Evolutionary conservation across 2,797 vertebrate genomes (phyloP).

Genomic region (Crax fasciolata): DNA sequence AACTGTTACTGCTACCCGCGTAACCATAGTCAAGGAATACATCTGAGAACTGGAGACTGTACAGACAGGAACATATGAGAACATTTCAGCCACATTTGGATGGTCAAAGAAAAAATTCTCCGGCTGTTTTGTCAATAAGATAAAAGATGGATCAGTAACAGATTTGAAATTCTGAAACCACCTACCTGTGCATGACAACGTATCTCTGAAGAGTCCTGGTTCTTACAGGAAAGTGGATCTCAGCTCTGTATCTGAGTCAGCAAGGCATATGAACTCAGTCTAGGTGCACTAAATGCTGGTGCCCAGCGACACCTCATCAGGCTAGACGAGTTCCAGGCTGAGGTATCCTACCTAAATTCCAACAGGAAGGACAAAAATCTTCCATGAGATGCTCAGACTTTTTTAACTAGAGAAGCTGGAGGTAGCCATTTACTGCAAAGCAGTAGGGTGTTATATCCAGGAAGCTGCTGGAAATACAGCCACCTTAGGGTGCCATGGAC

Average conservation of each 20-base stretch:
- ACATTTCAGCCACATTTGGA: neutral
- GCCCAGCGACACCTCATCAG: neutral
- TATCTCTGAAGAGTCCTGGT: neutral
- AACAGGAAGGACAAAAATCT: neutral
- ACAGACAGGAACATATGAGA: fast-evolving
- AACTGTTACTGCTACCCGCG: neutral
- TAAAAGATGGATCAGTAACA: neutral
- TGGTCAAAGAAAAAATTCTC: neutral
- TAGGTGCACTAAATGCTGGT: fast-evolving
- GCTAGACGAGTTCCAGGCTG: neutral
- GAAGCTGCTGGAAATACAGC: neutral
- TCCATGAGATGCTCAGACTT: neutral
- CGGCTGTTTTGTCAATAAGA: neutral
- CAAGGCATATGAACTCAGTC: neutral
- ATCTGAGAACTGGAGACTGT: neutral
- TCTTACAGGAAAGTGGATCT: fast-evolving
- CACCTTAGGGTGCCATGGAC: fast-evolving
- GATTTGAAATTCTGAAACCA: neutral
- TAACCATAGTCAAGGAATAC: neutral
- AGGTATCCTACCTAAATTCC: neutral
- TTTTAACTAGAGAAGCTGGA: neutral
- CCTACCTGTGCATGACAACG: neutral
- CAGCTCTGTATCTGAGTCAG: neutral
- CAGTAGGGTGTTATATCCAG: neutral
- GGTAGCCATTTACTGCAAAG: neutral